Evolutionary conservation across 2,888 invertebrate species (phyloP).

Genomic region (Criorhina ranunculi): DNA sequence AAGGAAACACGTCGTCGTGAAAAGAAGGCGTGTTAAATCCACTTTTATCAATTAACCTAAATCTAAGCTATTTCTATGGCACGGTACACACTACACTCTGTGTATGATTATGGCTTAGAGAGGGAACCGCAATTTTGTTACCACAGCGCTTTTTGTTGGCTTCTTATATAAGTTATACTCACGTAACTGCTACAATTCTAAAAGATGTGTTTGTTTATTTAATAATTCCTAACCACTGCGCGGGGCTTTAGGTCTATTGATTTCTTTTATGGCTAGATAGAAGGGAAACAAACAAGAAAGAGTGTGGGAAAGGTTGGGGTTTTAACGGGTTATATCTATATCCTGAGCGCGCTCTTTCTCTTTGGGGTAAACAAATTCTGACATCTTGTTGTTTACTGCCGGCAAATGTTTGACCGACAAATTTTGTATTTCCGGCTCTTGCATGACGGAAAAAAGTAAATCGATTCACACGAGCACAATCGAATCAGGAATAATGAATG

Average conservation of each 20-base stretch:
- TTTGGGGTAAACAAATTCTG: conserved; percentile 13
- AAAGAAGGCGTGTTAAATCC: conserved; percentile 32
- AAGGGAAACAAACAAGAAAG: conserved; percentile 1
- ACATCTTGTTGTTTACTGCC: not conserved
- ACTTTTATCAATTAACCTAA: conserved; percentile 59
- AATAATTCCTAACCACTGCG: conserved; percentile 17
- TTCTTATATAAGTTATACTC: conserved; percentile 24
- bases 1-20: conserved; percentile 18
- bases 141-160: conserved; percentile 41
- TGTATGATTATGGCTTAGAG: conserved; percentile 15
- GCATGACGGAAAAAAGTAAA: too few species aligned
- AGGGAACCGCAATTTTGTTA: conserved; percentile 30
- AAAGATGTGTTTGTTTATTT: conserved; percentile 40
- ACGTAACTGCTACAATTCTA: conserved; percentile 33
- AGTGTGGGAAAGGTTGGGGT: conserved; percentile 20
- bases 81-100: not conserved
- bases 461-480: too few species aligned
- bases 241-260: conserved; percentile 12
- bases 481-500: not conserved
- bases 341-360: too few species aligned
- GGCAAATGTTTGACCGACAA: not conserved
- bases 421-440: not conserved
- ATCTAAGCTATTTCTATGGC: conserved; percentile 42
- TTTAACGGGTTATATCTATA: conserved; percentile 9
- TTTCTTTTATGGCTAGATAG: conserved; percentile 21